Evolutionary conservation across 2,888 invertebrate species (phyloP).

Genomic region (Embidobia sp.): DNA sequence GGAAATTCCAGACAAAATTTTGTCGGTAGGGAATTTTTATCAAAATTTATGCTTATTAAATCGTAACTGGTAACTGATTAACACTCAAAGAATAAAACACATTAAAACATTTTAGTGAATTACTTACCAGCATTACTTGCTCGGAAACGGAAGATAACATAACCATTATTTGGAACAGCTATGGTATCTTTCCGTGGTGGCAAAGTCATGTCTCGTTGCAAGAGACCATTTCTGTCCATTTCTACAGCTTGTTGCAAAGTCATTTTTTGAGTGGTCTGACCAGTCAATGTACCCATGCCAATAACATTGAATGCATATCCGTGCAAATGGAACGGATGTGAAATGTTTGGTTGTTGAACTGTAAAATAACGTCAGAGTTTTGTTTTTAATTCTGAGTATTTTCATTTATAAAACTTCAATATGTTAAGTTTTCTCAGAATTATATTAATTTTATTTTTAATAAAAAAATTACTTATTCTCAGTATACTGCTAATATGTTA

Average conservation of each 20-base stretch:
- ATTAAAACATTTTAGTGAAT: too few relatives aligned
- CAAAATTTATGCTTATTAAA: too few relatives aligned
- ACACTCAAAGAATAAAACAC: too few relatives aligned
- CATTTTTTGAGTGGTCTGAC: slow-evolving; percentile 93
- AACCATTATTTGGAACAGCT: slow-evolving; percentile 96
- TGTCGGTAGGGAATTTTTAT: too few relatives aligned
- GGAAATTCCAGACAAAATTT: too few relatives aligned
- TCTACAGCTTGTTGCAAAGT: slow-evolving; percentile 94
- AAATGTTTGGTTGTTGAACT: slow-evolving; percentile 95
- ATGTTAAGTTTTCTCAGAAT: too few relatives aligned
- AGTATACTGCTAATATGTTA: too few relatives aligned
- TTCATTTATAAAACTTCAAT: too few relatives aligned
- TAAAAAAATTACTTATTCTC: too few relatives aligned
- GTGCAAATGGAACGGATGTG: slow-evolving; percentile 97
- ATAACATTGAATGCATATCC: slow-evolving; percentile 94
- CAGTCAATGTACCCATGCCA: slow-evolving; percentile 94
- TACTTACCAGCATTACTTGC: slow-evolving; percentile 91
- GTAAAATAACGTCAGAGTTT: slow-evolving; percentile 71
- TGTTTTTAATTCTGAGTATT: too few relatives aligned
- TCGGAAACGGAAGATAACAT: slow-evolving; percentile 94
- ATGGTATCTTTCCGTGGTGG: slow-evolving; percentile 96
- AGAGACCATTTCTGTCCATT: slow-evolving; percentile 91
- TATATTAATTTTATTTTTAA: too few relatives aligned
- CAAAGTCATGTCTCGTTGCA: slow-evolving; percentile 92
- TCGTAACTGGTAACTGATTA: too few relatives aligned